Evolutionary conservation across 2,113 vertebrate genomes (phyloP), one percentile per base, ranked within the genome.

Genomic region (Garra rufa): DNA sequence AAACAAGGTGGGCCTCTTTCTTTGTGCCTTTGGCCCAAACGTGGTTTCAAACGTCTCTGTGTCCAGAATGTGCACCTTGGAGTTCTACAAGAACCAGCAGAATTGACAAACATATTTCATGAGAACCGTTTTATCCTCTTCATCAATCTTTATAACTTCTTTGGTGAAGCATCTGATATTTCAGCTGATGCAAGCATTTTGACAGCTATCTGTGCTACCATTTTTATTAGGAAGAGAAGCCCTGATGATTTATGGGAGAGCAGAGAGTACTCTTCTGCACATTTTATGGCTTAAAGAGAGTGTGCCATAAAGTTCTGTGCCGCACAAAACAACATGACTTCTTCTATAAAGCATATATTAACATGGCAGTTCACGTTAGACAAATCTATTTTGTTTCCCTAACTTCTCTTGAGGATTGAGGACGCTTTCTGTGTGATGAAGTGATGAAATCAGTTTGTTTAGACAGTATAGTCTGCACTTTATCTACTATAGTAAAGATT

Each of bases 11-110:
- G 98, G 98, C 75, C 94, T 94, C 84, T 99, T 99, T 88, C 98
- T 95, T 88, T 99, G 98, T 11, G 97, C 92, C 85, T 97, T 99
- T 2, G 97, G 97, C 48, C 98, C 97, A 94, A 99, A 99, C 0
- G 97, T 99, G 9, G 93, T 97, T 91, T 96, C 97, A 86, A 98
- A 99, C 0, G 95, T 97, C 91, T 99, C 98, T 0, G 97, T 99
- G 92, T 99, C 98, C 83, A 99, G 94, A 94, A 99, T 99, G 88
- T 99, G 98, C 81, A 99, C 97, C 91, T 96, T 98, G 61, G 97
- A 93, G 63, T 97, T 97, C 97, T 99, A 92, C 0, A 81, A 21
- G 43, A 26, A 74, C 13, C 11, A 70, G 46, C 9, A 73, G n/a
- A 52, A 30, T 2, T 21, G 10, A 28, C 13, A 43, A 43, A n/a